Evolutionary conservation across 2,888 invertebrate genomes (phyloP), one percentile per base, ranked within the genome.

Genomic region (Drosophila bunnanda): DNA sequence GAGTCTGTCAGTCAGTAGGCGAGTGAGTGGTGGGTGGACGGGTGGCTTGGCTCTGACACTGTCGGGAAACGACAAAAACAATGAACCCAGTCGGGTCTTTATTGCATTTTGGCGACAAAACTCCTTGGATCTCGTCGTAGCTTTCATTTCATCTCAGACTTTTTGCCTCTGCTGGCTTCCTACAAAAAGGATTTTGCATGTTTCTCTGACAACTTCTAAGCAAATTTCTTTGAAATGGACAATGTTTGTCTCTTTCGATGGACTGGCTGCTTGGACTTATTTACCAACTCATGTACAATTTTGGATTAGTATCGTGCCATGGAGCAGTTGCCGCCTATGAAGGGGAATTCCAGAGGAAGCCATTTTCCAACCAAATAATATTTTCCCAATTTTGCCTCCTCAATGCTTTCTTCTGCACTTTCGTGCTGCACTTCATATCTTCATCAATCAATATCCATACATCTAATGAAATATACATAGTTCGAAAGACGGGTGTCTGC

Each of bases 101-200:
- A 82, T 89, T 81, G 82, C 88, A 76, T 84, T 82, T 79, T 73
- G 88, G 82, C 82, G 89, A 85, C 89, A 78, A 41, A 84, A 68
- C 80, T 82, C 72, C 61, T 77, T 77, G 71, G 66, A 62, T 71
- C 55, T 75, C 39, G 46, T 61, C 61, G 60, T 55, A 56, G 50
- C 53, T 67, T 54, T 75, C 64, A 50, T 66, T 65, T 50, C 64
- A 65, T 82, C 69, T 66, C 30, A 44, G 46, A 20, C 50, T 54
- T 66, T 43, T 67, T 44, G 22, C 41, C 32, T 46, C 15, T 43
- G 15, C 43, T 38, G 43, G 55, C 53, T 43, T 56, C 17, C 43
- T 50, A 38, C 59, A 73, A 58, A 74, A 64, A 73, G 80, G 73
- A 82, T 81, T 84, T 81, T 84, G 73, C 79, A 77, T 87, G 78